Evolutionary conservation across 2,888 invertebrate genomes (phyloP).

Genomic region (Flexamia atlantica): DNA sequence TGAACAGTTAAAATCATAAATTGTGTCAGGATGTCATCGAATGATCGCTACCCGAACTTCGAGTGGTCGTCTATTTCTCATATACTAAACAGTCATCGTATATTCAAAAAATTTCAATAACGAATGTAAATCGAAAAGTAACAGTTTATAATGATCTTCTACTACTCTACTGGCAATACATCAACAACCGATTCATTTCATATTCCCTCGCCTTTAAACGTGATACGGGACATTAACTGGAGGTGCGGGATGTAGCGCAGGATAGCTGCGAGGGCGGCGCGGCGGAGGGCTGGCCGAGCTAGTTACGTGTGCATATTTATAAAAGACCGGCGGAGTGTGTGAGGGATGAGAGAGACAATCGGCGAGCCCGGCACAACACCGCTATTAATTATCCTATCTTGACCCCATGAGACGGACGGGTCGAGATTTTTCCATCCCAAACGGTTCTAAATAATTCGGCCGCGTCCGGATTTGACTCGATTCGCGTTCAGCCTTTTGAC

Average conservation of each 20-base stretch:
- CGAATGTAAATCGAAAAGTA: too few relatives aligned
- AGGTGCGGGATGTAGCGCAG: not conserved
- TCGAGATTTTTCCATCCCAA: conserved; percentile 60
- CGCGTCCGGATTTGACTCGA: conserved; percentile 64
- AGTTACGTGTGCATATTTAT: conserved; percentile 20
- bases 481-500: conserved; percentile 62
- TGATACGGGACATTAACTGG: not conserved
- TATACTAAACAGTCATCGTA: too few relatives aligned
- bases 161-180: too few relatives aligned
- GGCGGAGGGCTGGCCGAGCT: not conserved
- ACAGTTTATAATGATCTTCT: too few relatives aligned
- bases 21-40: too few relatives aligned
- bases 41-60: too few relatives aligned
- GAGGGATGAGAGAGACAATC: conserved; percentile 27
- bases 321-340: not conserved
- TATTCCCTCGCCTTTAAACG: too few relatives aligned
- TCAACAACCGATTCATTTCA: too few relatives aligned
- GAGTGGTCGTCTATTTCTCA: too few relatives aligned
- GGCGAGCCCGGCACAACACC: conserved; percentile 31
- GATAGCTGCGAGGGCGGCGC: not conserved
- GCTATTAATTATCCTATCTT: conserved; percentile 63
- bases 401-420: conserved; percentile 54
- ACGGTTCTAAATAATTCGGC: conserved; percentile 63
- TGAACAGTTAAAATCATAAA: too few relatives aligned
- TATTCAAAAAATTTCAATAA: too few relatives aligned